These are phyloP conservation scores for Pseudococcus jackbeardsleyi DNA, from an alignment of 2,888 invertebrate species.

Conservation along the genomic window DNA sequence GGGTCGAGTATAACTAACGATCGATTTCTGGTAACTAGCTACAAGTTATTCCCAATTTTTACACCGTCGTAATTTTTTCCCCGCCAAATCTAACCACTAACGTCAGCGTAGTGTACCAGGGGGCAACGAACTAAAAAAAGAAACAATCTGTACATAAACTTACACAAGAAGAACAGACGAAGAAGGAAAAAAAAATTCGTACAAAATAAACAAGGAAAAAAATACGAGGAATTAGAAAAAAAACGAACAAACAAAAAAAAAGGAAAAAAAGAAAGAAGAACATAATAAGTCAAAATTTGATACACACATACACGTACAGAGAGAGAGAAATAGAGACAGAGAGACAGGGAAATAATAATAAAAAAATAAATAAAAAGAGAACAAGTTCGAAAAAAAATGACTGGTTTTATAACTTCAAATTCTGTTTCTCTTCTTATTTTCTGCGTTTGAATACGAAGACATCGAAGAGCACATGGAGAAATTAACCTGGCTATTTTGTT, in stretches of 20 bases:
- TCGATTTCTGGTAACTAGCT: conserved; percentile 50
- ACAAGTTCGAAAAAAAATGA: conserved; percentile 31
- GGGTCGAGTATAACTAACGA: conserved; percentile 26
- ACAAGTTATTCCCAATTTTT: conserved; percentile 17
- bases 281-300: conserved; percentile 36
- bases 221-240: not conserved
- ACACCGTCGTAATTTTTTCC: not conserved
- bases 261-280: conserved; percentile 17
- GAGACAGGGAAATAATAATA: conserved; percentile 4
- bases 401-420: conserved; percentile 31
- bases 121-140: conserved; percentile 54
- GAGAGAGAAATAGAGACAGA: conserved; percentile 5
- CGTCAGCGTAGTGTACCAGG: not conserved
- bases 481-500: conserved; percentile 46
- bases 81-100: not conserved
- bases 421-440: conserved; percentile 48
- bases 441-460: not conserved
- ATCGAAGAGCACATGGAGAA: not conserved
- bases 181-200: conserved; percentile 31
- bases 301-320: conserved; percentile 26
- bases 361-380: conserved; percentile 47
- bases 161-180: conserved; percentile 37
- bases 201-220: conserved; percentile 48
- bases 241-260: conserved; percentile 44
- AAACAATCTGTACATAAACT: not conserved